Base-by-base conservation (phyloP, 2,797 vertebrate species). In the Poecile montanus region DNA sequence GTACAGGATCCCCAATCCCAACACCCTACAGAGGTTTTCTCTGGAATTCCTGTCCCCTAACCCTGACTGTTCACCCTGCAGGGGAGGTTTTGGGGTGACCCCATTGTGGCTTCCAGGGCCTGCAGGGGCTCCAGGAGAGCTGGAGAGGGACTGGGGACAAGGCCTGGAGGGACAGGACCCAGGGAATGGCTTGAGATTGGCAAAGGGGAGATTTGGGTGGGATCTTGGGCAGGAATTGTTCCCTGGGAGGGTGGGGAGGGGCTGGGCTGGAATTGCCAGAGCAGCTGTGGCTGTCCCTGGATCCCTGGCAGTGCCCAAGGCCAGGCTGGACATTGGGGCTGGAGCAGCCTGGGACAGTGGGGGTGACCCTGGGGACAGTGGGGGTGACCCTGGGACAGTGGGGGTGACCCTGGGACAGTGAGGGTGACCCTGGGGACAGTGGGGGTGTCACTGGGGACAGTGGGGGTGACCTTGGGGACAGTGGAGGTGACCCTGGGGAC, bases 141-240 rank as follows among this genome's bases (percentile, higher is more conserved):
- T 56, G 57, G 0, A 26, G 50, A 86, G 66, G 32, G 34, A 16
- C 40, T 71, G 79, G 40, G 57, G 57, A 26, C 56, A 71, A 82
- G 57, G 57, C 0, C 0, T 16, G 45, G 0, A 62, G 67, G 57
- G 57, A 8, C 79, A 82, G 79, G 6, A 71, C 0, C 0, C 79
- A 61, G 66, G 56, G 38, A 82, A 82, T 71, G 78, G 56, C 63
- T 38, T 38, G 38, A 38, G 38, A 38, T 38, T 38, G 38, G 38
- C 11, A 38, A 38, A 38, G 38, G 38, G 38, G 38, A 38, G 38
- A 38, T 38, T 38, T 11, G 38, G 38, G 38, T 38, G 75, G 75
- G 4, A 38, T 4, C 2, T 36, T 25, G 13, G 61, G 16, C 3
- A 15, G 61, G 50, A 65, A 78, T 65, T 65, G 40, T 54, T 75